Conservation (phyloP, 2,888 invertebrate genomes). For the Amphipyra tragopoginis region DNA sequence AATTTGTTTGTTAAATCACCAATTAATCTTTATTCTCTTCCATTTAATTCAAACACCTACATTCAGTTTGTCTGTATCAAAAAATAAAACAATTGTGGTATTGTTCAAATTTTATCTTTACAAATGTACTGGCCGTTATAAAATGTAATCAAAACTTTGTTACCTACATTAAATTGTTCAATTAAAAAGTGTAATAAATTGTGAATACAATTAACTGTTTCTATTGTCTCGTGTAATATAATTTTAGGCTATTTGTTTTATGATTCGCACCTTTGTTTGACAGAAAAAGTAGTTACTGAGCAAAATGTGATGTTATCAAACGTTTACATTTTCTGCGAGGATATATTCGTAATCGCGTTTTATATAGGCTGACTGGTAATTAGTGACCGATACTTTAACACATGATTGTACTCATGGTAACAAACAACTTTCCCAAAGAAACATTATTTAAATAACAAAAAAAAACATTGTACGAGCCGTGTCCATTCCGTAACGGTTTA, state of each 20-base stretch:
- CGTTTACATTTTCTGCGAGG: too few relatives aligned
- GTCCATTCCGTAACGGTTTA: too few relatives aligned
- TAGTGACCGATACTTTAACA: too few relatives aligned
- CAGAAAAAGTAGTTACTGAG: too few relatives aligned
- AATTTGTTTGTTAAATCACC: not conserved
- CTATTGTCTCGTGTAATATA: conserved; percentile 22
- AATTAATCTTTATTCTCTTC: not conserved
- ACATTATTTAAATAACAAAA: too few relatives aligned
- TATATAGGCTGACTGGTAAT: too few relatives aligned
- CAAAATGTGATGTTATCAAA: too few relatives aligned
- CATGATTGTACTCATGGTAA: too few relatives aligned
- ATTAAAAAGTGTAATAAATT: conserved; percentile 45
- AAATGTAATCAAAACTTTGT: conserved; percentile 45
- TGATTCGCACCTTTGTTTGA: not conserved
- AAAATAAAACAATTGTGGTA: conserved; percentile 23
- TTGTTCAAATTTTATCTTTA: conserved; percentile 15
- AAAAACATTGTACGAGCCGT: too few relatives aligned
- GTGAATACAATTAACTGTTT: conserved; percentile 7
- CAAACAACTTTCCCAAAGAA: too few relatives aligned
- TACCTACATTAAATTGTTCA: conserved; percentile 13
- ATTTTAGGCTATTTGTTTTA: conserved; percentile 17
- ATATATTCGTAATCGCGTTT: too few relatives aligned
- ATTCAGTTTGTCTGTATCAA: conserved; percentile 1
- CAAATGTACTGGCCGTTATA: conserved; percentile 14
- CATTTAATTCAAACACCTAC: not conserved